Evolutionary conservation across 1,140 invertebrate genomes (phyloP), one percentile per base, ranked within the genome.

Genomic region (Drosophila mojavensis): DNA sequence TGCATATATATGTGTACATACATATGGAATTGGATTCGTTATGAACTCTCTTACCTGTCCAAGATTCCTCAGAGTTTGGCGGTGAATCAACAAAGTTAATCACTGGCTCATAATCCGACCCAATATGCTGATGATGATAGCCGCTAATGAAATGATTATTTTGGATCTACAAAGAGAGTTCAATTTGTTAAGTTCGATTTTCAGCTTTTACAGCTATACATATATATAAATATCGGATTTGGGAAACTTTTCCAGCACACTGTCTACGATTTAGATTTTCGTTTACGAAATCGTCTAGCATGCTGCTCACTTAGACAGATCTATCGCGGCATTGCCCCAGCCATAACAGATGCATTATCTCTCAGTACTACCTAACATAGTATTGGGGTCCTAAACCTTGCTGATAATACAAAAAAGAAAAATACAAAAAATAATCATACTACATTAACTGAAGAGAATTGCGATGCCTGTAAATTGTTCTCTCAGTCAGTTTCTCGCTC

Each of bases 31-130:
- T 30, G 28, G 10, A 48, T 51, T 13, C 43, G 43, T 48, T 39
- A 11, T 11, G 3, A 11, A 13, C 11, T 50, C 6, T 15, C 77
- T 91, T 89, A 90, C 89, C 91, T 85, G 90, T 90, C 91, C 91
- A 92, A 73, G 91, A 92, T 83, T 92, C 91, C 69, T 92, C 91
- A 36, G 91, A 92, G 64, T 92, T 92, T 15, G 90, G 89, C 67
- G 91, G 91, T 68, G 91, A 92, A 33, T 92, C 91, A 74, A 90
- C 89, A 79, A 92, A 92, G 79, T 89, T 91, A 60, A 92, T 92
- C 61, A 91, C 89, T 78, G 88, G 89, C 79, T 92, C 91, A 90
- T 92, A 92, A 81, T 92, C 91, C 67, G 80, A 78, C 33, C 86
- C 79, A 79, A 91, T 90, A 81, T 91, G 90, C 75, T 91, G 90